phyloP scores from a whole-genome alignment of 2,888 invertebrate genomes.

The Leptura quadrifasciata region DNA sequence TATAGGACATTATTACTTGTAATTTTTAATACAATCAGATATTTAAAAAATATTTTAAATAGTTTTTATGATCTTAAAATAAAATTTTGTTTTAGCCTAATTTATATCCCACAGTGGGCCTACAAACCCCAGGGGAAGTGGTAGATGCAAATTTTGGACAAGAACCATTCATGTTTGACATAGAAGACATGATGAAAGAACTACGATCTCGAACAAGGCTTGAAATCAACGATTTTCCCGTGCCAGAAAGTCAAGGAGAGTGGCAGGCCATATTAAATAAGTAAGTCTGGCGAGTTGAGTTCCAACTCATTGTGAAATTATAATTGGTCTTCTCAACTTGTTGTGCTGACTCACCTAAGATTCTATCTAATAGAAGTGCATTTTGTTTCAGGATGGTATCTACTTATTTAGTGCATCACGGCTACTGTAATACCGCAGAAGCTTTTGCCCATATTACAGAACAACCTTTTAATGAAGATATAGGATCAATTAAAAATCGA shows the following conservation, averaged over 20 bases:
- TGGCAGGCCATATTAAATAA: slow-evolving; percentile 95
- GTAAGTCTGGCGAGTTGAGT: slow-evolving; percentile 76
- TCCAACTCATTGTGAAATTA: background rate
- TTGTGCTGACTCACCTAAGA: background rate
- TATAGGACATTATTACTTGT: no score
- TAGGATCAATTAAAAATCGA: slow-evolving; percentile 95
- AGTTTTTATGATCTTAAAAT: slow-evolving; percentile 2
- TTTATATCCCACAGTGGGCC: slow-evolving; percentile 97
- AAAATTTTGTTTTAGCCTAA: slow-evolving; percentile 82
- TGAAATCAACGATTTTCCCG: slow-evolving; percentile 91
- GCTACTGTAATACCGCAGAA: slow-evolving; percentile 97
- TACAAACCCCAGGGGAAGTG: slow-evolving; percentile 98
- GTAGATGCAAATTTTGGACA: slow-evolving; percentile 99
- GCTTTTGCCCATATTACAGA: slow-evolving; percentile 94
- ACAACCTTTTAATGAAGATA: slow-evolving; percentile 93
- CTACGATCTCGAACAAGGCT: slow-evolving; percentile 87
- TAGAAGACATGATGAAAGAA: slow-evolving; percentile 97
- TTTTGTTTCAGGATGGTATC: slow-evolving; percentile 89
- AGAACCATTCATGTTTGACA: slow-evolving; percentile 97
- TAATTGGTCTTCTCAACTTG: background rate
- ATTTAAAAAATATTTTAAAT: no score
- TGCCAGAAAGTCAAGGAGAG: slow-evolving; percentile 90
- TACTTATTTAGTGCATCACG: slow-evolving; percentile 98
- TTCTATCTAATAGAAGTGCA: background rate
- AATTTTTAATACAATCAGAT: no score